Conservation (phyloP, 2,113 vertebrate species). For the Chamaetylas fuelleborni region DNA sequence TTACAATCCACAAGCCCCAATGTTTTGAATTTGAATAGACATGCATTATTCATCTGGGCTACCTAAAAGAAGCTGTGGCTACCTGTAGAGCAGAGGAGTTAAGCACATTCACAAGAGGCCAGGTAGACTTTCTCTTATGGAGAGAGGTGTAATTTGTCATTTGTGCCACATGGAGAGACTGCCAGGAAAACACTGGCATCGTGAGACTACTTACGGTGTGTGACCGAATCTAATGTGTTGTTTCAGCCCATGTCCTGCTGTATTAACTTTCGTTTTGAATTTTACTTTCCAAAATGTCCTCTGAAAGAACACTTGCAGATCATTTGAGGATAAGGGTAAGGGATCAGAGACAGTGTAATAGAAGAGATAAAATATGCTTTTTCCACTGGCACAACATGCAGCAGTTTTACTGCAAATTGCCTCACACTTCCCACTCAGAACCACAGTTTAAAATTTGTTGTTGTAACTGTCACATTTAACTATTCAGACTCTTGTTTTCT, state of each 20-base stretch:
- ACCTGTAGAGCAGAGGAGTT: neutral
- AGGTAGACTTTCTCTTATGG: neutral
- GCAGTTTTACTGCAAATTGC: neutral
- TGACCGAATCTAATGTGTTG: neutral
- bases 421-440: constrained; percentile 36
- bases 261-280: neutral
- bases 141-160: neutral
- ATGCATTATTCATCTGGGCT: neutral
- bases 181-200: neutral
- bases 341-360: neutral
- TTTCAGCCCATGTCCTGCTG: neutral
- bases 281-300: neutral
- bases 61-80: neutral
- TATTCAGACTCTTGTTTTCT: neutral
- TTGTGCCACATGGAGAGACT: neutral
- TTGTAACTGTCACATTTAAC: neutral
- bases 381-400: neutral
- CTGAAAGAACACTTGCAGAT: neutral
- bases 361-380: neutral
- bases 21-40: neutral
- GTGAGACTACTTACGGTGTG: neutral
- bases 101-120: neutral
- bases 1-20: neutral
- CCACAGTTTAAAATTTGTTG: neutral
- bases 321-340: neutral